Conservation (phyloP, 2,113 vertebrate species). For the Mormoops blainvillei region DNA sequence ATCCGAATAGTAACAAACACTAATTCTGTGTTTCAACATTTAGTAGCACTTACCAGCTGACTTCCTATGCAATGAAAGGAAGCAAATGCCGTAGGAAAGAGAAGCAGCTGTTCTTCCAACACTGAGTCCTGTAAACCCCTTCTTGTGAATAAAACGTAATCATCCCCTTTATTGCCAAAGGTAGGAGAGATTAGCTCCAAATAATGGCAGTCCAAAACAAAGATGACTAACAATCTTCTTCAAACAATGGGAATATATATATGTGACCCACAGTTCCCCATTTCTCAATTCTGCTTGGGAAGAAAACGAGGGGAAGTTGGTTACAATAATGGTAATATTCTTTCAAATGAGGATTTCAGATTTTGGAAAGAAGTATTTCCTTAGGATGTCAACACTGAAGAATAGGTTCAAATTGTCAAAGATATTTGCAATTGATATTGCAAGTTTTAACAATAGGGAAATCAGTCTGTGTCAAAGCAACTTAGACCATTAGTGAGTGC, state of each 20-base stretch:
- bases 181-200: constrained; percentile 72
- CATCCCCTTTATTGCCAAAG: constrained; percentile 81
- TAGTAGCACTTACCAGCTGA: constrained; percentile 75
- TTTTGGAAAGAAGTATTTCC: constrained; percentile 37
- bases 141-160: constrained; percentile 80
- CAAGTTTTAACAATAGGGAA: constrained; percentile 54
- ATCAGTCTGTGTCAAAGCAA: constrained; percentile 48
- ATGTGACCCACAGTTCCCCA: constrained; percentile 36
- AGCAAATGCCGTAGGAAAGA: constrained; percentile 65
- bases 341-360: constrained; percentile 42
- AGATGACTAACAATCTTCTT: constrained; percentile 72
- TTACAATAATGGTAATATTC: constrained; percentile 29
- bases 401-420: constrained; percentile 59
- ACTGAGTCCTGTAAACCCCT: constrained; percentile 78
- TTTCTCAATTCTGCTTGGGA: constrained; percentile 50
- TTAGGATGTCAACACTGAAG: constrained; percentile 33
- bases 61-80: constrained; percentile 67
- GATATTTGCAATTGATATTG: constrained; percentile 27
- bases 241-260: constrained; percentile 36
- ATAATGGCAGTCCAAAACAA: constrained; percentile 78
- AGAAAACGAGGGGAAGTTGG: constrained; percentile 49
- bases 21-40: constrained; percentile 72
- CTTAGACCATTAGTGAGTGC: constrained; percentile 36
- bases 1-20: constrained; percentile 76
- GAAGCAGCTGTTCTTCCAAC: constrained; percentile 80